Percentiles rank a stretch among this genome's conserved stretches.
Evolutionary conservation across 2,797 vertebrate genomes (phyloP).

Genomic region (Phylloscopus collybita): DNA sequence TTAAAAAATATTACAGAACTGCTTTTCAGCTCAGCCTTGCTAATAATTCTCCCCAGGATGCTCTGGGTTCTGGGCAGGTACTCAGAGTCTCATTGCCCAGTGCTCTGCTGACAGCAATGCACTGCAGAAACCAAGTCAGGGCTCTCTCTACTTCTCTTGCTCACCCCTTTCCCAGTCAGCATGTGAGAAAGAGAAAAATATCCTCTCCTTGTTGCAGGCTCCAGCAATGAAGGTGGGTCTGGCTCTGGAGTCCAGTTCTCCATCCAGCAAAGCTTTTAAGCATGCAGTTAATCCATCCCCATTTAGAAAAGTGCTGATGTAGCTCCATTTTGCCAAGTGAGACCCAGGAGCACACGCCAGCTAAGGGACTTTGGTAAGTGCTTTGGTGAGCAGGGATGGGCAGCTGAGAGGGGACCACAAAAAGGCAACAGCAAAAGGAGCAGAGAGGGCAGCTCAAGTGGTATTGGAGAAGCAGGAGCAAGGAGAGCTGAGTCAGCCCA

Average conservation of each 20-base stretch:
- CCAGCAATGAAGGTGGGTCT: background rate
- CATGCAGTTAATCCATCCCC: background rate
- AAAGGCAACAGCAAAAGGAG: background rate
- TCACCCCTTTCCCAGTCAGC: background rate
- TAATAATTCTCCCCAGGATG: background rate
- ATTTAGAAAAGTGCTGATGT: slow-evolving; percentile 3
- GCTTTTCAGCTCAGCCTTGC: background rate
- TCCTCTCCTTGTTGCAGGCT: background rate
- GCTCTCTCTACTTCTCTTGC: background rate
- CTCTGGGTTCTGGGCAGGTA: background rate
- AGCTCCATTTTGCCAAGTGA: background rate
- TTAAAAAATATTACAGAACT: background rate
- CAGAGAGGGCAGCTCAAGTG: background rate
- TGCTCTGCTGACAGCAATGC: background rate
- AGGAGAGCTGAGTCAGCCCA: background rate
- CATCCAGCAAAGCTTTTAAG: slow-evolving; percentile 62
- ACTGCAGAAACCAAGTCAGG: background rate
- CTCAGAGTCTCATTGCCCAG: background rate
- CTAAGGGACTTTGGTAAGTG: background rate
- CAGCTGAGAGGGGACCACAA: background rate
- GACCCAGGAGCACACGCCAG: background rate
- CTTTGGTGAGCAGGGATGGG: background rate
- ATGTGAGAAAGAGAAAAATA: background rate
- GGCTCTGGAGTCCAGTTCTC: background rate
- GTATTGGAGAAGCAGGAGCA: rapidly evolving